Conservation (phyloP, 2,113 vertebrate species). For the Otocyon megalotis region DNA sequence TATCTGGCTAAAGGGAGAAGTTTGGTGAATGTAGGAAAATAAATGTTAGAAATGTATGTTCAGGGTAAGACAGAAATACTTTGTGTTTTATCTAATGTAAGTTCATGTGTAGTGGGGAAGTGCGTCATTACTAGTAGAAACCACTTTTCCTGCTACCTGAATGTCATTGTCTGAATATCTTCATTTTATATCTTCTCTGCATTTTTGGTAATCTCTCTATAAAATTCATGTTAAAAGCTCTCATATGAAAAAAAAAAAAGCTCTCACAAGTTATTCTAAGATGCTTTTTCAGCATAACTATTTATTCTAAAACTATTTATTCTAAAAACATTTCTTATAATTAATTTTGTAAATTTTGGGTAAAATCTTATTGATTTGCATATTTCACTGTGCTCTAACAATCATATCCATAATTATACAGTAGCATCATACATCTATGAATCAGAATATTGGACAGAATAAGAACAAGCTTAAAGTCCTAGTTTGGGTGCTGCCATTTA, state of each 20-base stretch:
- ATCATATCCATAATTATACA: not conserved
- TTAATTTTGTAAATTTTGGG: slow-evolving; percentile 42
- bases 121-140: not conserved
- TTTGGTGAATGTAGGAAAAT: not conserved
- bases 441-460: not conserved
- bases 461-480: not conserved
- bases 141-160: not conserved
- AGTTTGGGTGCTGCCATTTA: not conserved
- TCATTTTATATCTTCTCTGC: not conserved
- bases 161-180: not conserved
- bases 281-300: not conserved
- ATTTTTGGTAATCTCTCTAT: not conserved
- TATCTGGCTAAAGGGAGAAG: slow-evolving; percentile 2
- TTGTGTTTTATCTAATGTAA: not conserved
- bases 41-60: not conserved
- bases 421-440: not conserved
- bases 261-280: not conserved
- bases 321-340: not conserved
- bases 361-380: not conserved
- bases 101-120: not conserved
- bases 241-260: not conserved
- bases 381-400: not conserved
- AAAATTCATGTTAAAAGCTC: not conserved
- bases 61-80: not conserved
- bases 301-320: slow-evolving; percentile 42